A percentile compares a stretch with the other conserved stretches of the same genome.
Evolutionary conservation across 2,888 invertebrate species (phyloP).

Genomic region (Synergus japonicus): DNA sequence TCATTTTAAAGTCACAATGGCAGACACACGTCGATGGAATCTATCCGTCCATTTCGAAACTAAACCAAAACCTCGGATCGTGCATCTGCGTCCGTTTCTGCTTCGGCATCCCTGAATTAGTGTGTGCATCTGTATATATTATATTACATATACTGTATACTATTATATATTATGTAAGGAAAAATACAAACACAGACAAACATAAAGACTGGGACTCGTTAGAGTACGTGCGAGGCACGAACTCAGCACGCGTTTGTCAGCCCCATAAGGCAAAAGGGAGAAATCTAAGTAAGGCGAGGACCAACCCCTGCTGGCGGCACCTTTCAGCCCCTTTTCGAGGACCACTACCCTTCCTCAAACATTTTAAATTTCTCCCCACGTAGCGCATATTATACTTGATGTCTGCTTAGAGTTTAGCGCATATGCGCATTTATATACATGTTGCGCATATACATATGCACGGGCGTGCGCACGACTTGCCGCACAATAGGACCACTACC

Average conservation of each 20-base stretch:
- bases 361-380: conserved; percentile 71
- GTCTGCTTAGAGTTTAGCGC: conserved; percentile 53
- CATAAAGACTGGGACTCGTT: conserved; percentile 5
- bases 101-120: neutral
- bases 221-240: conserved; percentile 39
- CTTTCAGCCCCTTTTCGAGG: conserved; percentile 47
- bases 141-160: neutral
- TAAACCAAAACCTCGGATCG: conserved; percentile 41
- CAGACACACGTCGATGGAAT: conserved; percentile 70
- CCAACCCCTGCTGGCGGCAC: conserved; percentile 48
- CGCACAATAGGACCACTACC: conserved; percentile 56
- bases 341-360: conserved; percentile 72
- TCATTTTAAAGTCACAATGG: conserved; percentile 76
- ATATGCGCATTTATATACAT: conserved; percentile 45
- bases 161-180: neutral
- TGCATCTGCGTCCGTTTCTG: conserved; percentile 68
- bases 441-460: conserved; percentile 54
- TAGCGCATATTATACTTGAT: conserved; percentile 53
- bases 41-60: conserved; percentile 63
- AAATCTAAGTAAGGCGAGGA: conserved; percentile 38
- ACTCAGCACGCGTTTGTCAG: conserved; percentile 22
- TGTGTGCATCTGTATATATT: conserved; percentile 14
- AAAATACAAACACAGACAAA: conserved; percentile 36
- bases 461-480: conserved; percentile 44
- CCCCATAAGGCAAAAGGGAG: conserved; percentile 37